phyloP scores from a whole-genome alignment of 2,113 vertebrate genomes.

The Falcunculus frontatus region DNA sequence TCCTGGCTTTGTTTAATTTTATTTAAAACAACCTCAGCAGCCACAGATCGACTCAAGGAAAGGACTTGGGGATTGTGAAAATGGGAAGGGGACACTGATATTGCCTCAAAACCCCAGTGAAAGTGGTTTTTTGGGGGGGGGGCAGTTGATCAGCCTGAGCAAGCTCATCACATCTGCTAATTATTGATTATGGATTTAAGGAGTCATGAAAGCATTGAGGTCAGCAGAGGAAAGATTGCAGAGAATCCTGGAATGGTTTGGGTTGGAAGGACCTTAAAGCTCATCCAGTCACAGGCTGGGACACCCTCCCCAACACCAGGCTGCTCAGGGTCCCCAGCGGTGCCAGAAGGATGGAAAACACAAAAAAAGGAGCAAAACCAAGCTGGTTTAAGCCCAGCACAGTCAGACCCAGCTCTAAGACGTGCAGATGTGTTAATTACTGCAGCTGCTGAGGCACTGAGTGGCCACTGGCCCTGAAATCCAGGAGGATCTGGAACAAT shows the following conservation, averaged over 20 bases:
- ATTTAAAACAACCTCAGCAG: not conserved
- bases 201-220: not conserved
- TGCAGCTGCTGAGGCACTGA: not conserved
- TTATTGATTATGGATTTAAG: not conserved
- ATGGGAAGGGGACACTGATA: not conserved
- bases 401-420: accelerated
- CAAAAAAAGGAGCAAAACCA: accelerated
- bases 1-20: not conserved
- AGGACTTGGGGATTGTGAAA: not conserved
- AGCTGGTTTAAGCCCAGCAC: not conserved
- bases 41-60: not conserved
- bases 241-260: not conserved
- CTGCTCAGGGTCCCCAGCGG: no score
- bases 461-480: not conserved
- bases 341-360: not conserved
- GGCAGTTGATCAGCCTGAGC: not conserved
- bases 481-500: not conserved
- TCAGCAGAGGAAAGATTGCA: not conserved
- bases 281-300: not conserved
- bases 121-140: not conserved
- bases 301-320: not conserved
- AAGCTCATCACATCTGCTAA: not conserved
- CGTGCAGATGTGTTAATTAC: not conserved
- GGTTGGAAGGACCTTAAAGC: not conserved
- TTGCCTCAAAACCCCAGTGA: not conserved